Evolutionary conservation across 2,888 invertebrate genomes (phyloP), one percentile per base, ranked within the genome.

Genomic region (Corythucha ciliata): DNA sequence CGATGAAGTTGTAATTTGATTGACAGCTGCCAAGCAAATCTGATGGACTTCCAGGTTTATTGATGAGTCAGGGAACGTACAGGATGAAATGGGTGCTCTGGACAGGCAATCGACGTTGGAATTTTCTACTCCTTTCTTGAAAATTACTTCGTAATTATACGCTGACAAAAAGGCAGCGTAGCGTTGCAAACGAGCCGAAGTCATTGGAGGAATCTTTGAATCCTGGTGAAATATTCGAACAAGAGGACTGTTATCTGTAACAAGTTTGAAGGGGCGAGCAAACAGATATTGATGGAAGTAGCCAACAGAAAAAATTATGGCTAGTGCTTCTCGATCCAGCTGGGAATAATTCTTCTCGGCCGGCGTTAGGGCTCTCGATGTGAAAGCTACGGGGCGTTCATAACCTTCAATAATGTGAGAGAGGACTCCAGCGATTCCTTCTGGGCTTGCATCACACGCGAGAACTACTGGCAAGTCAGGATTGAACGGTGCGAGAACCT

Each of bases 401-500:
- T 22, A 14, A 7, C 46, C 46, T 5, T 33, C 21, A 7, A 46
- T n/a, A 10, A 46, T 46, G 20, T 33, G 33, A 8, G 46, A 46
- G 10, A 46, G 32, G 10, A 33, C 21, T 3, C 21, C 46, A 6
- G 33, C 41, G 5, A 58, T 40, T 2, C 57, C 57, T 26, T n/a
- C 8, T 16, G 49, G 53, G 25, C 55, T 56, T 16, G 55, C 59
- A 34, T 60, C 58, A 24, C 49, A 46, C 4, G 57, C 52, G 8
- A 61, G 42, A 8, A 40, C 27, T n/a, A 59, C 25, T 42, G 59
- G 58, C 27, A 57, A 25, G 8, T 52, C 24, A 33, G 60, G 59
- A 49, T 62, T 48, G 42, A 53, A 61, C 8, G 52, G 57, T 7
- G 55, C 42, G 2, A 63, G 34, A 8, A 62, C 54, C 29, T 36